Conservation (phyloP, 2,797 vertebrate genomes). For the Xerus rutilus region DNA sequence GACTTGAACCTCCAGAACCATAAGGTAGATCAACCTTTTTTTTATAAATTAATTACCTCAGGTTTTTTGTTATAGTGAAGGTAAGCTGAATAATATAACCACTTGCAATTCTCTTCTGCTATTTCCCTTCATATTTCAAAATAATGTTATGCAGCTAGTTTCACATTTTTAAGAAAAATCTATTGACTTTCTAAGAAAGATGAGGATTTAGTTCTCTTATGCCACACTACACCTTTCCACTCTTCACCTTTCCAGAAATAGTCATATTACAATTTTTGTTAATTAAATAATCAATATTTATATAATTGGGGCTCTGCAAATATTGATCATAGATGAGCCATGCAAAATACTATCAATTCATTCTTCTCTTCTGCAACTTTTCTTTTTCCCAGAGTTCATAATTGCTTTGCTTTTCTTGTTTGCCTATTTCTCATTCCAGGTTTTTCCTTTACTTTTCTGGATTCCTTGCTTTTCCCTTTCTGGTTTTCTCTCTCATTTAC, state of each 20-base stretch:
- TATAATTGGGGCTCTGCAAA: background rate
- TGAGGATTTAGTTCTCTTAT: background rate
- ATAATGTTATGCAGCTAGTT: background rate
- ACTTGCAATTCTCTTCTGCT: background rate
- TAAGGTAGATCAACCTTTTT: background rate
- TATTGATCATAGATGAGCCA: background rate
- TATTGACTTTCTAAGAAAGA: background rate
- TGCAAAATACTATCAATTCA: background rate
- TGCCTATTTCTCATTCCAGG: background rate
- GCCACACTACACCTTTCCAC: background rate
- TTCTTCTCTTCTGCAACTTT: conserved; percentile 10
- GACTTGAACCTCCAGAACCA: background rate
- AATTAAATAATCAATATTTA: background rate
- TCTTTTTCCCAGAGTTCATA: conserved; percentile 12
- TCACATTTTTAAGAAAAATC: background rate
- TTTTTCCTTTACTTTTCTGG: background rate
- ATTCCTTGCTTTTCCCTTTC: background rate
- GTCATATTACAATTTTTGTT: background rate
- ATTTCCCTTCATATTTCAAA: background rate
- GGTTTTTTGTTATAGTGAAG: background rate
- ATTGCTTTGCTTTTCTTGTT: background rate
- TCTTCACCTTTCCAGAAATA: background rate
- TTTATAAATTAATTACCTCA: background rate
- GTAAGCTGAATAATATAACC: background rate
- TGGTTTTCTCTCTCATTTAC: background rate